A percentile compares a stretch with the other conserved stretches of the same genome.
phyloP scores from a whole-genome alignment of 23 tunicate species.

The Ascidia mentula region DNA sequence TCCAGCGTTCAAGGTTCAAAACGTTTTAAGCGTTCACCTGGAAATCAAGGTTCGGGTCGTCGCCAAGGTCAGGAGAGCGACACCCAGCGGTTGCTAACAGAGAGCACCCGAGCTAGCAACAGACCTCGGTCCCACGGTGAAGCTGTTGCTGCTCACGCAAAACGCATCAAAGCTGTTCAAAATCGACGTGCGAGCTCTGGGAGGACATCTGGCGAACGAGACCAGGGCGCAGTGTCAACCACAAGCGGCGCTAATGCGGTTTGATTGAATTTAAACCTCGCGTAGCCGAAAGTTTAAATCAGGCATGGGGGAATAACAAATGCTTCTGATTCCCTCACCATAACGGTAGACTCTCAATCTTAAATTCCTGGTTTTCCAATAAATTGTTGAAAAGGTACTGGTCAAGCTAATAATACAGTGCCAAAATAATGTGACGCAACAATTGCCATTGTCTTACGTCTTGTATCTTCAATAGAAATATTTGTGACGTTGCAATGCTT shows the following conservation, averaged over 20 bases:
- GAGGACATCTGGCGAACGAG: not conserved
- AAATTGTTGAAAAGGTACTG: too few species aligned
- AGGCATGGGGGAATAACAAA: too few species aligned
- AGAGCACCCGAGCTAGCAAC: not conserved
- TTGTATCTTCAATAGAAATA: too few species aligned
- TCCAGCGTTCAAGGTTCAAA: not conserved
- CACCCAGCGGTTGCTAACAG: slow-evolving; percentile 36
- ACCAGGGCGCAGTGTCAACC: not conserved
- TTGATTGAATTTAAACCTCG: too few species aligned
- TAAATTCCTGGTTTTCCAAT: too few species aligned
- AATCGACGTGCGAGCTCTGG: slow-evolving; percentile 11
- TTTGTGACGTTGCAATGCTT: too few species aligned
- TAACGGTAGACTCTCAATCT: too few species aligned
- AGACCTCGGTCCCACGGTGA: slow-evolving; percentile 24
- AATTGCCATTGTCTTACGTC: slow-evolving; percentile 1
- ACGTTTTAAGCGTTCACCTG: slow-evolving; percentile 4
- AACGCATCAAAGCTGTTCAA: slow-evolving; percentile 19
- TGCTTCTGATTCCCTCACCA: too few species aligned
- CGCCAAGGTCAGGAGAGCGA: slow-evolving; percentile 30
- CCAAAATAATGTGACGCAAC: not conserved
- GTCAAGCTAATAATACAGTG: too few species aligned
- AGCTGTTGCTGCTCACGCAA: slow-evolving; percentile 49
- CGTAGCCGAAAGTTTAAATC: too few species aligned
- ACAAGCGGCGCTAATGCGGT: not conserved
- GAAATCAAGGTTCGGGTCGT: not conserved